These are phyloP conservation scores for Copidosoma floridanum DNA, from an alignment of 1,140 invertebrate species.

Conservation along the genomic window DNA sequence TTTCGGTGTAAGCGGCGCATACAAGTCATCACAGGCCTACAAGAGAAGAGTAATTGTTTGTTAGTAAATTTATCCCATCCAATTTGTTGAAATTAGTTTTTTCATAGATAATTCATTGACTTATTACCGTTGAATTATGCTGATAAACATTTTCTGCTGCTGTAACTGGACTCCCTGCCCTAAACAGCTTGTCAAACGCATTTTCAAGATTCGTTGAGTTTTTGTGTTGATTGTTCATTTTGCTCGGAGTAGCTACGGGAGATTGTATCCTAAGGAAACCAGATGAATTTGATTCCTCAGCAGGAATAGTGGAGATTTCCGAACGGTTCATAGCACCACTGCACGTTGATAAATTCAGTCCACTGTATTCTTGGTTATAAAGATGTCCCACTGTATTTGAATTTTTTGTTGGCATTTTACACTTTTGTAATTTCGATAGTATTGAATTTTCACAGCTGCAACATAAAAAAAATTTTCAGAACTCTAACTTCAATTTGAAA, in stretches of 20 bases:
- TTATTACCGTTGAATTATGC: conserved; percentile 20
- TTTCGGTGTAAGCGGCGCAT: conserved; percentile 31
- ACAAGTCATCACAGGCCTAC: conserved; percentile 38
- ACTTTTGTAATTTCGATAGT: conserved; percentile 18
- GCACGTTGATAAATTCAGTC: conserved; percentile 16
- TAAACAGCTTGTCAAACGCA: too few species aligned
- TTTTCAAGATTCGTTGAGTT: conserved; percentile 11
- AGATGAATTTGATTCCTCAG: conserved; percentile 40
- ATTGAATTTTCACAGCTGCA: conserved; percentile 25
- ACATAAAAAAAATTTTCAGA: too few species aligned
- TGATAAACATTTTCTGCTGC: conserved; percentile 20
- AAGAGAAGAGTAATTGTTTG: too few species aligned
- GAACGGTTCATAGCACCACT: conserved; percentile 17
- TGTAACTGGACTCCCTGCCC: too few species aligned
- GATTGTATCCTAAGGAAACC: conserved; percentile 55
- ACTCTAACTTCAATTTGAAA: background rate
- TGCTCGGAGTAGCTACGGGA: conserved; percentile 31
- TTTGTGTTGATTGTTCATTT: conserved; percentile 8
- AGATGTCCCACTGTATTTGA: background rate
- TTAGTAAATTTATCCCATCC: too few species aligned
- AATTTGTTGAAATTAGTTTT: too few species aligned
- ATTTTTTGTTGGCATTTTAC: conserved; percentile 19
- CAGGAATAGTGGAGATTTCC: conserved; percentile 28
- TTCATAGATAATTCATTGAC: too few species aligned
- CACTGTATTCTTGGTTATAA: conserved; percentile 9